These are phyloP conservation scores for Rotaria magnacalcarata DNA, from an alignment of 2,888 invertebrate genomes.

Conservation along the genomic window DNA sequence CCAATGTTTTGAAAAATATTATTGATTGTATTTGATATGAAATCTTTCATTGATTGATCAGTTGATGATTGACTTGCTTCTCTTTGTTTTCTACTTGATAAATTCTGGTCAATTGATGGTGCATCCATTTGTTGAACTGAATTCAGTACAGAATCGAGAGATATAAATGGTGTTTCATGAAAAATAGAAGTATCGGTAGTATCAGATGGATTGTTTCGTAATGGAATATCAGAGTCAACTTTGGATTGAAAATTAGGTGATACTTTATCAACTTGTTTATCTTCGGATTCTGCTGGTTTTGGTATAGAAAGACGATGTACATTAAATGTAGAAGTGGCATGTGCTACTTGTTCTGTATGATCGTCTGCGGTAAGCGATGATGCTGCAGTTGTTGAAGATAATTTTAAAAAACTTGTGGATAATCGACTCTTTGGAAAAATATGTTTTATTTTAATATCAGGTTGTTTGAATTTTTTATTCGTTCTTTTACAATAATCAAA, in stretches of 20 bases:
- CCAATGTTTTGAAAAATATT: not conserved
- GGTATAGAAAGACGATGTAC: not conserved
- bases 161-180: too few relatives aligned
- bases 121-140: not conserved
- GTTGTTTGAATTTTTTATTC: not conserved
- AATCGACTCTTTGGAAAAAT: not conserved
- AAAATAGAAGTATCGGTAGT: too few relatives aligned
- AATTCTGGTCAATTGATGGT: not conserved
- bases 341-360: not conserved
- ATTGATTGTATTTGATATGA: not conserved
- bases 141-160: too few relatives aligned
- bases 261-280: not conserved
- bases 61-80: not conserved
- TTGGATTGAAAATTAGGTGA: not conserved
- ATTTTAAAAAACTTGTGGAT: not conserved
- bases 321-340: not conserved
- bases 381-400: not conserved
- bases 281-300: not conserved
- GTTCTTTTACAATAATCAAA: not conserved
- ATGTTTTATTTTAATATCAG: conserved; percentile 15
- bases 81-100: not conserved
- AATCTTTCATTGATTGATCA: not conserved
- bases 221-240: not conserved
- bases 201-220: too few relatives aligned
- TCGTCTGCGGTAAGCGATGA: not conserved